A percentile compares a stretch with the other conserved stretches of the same genome.
These are phyloP conservation scores for Leucophenga varia DNA, from an alignment of 1,140 invertebrate species.

Conservation along the genomic window DNA sequence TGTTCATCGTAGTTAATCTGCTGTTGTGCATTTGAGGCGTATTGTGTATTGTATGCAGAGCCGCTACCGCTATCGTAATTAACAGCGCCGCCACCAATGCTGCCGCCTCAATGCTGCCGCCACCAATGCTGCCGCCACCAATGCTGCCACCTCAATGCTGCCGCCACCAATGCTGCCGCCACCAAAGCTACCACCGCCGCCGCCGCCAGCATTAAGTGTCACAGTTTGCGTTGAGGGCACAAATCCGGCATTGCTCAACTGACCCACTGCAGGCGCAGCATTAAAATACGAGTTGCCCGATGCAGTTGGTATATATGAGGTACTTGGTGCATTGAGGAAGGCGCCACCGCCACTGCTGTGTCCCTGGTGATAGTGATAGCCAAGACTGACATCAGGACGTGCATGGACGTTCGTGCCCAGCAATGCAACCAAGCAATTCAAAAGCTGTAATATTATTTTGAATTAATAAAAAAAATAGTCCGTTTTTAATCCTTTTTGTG, in stretches of 20 bases:
- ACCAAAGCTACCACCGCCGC: neutral
- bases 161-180: neutral
- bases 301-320: conserved; percentile 47
- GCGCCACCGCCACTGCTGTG: conserved; percentile 29
- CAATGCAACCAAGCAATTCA: conserved; percentile 33
- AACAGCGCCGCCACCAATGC: neutral
- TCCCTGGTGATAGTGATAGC: conserved; percentile 36
- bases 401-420: conserved; percentile 22
- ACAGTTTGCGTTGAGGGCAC: conserved; percentile 18
- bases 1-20: conserved; percentile 43
- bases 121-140: neutral
- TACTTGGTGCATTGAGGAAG: conserved; percentile 29
- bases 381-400: conserved; percentile 41
- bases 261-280: conserved; percentile 25
- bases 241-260: conserved; percentile 15
- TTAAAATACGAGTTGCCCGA: conserved; percentile 48
- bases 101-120: conserved; percentile 1
- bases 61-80: too few relatives aligned
- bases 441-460: conserved; percentile 14
- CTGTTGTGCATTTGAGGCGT: neutral
- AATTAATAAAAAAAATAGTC: neutral
- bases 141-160: neutral
- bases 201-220: neutral
- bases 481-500: neutral
- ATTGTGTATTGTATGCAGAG: neutral